phyloP scores from a whole-genome alignment of 92 coral and sea anemone genomes.

The Zoanthus sociatus region DNA sequence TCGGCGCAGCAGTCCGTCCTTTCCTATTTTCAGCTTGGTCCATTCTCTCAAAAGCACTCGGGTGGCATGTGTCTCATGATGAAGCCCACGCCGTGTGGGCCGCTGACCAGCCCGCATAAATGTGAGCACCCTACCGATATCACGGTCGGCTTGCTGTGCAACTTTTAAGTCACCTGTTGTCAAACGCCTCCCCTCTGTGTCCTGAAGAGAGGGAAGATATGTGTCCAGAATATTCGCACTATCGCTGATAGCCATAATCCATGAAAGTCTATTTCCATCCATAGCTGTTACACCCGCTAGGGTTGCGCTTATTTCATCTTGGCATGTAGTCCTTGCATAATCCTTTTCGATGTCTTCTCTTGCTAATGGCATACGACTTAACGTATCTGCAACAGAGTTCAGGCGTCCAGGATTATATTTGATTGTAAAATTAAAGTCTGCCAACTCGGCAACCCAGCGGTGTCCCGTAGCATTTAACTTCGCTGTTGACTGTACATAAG shows the following conservation, averaged over 20 bases:
- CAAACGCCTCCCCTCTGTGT: too few species aligned
- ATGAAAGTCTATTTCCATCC: neutral
- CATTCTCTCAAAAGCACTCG: constrained; percentile 33
- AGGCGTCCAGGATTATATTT: neutral
- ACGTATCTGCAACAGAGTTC: neutral
- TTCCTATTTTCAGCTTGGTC: constrained; percentile 27
- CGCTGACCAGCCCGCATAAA: neutral
- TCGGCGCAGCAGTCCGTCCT: constrained; percentile 48
- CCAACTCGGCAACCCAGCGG: neutral
- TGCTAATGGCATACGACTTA: neutral
- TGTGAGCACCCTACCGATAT: neutral
- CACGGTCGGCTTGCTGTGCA: neutral
- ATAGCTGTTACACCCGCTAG: neutral
- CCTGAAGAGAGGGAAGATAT: too few species aligned
- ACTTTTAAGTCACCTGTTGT: neutral
- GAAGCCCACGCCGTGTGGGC: constrained; percentile 7
- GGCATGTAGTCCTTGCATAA: neutral
- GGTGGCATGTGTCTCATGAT: constrained; percentile 16
- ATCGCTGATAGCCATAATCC: neutral
- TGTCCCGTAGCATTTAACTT: neutral
- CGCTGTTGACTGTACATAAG: neutral
- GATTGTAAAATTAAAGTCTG: neutral
- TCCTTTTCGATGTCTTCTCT: neutral
- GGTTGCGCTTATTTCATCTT: neutral
- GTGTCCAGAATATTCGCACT: too few species aligned